phyloP scores from a whole-genome alignment of 1,140 invertebrate species.

The Drosophila kepulauana region DNA sequence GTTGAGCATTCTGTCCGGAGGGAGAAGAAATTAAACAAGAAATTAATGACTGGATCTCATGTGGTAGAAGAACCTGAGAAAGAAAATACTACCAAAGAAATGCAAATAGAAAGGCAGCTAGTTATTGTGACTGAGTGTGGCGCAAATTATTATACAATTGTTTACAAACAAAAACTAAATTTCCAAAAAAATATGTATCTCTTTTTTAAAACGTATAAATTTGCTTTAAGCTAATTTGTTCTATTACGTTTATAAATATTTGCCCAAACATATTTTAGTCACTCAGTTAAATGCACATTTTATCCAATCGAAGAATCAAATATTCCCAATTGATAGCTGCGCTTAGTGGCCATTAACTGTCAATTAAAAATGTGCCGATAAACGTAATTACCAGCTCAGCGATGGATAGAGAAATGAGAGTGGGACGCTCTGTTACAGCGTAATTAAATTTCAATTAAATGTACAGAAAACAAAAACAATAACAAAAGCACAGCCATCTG shows the following conservation, averaged over 20 bases:
- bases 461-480: constrained; percentile 42
- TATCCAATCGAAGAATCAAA: constrained; percentile 41
- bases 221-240: too few relatives aligned
- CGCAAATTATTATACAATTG: too few relatives aligned
- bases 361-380: constrained; percentile 68
- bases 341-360: constrained; percentile 67
- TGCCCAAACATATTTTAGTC: not conserved
- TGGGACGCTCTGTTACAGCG: constrained; percentile 23
- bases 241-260: too few relatives aligned
- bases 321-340: constrained; percentile 32
- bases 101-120: not conserved
- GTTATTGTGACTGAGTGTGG: too few relatives aligned
- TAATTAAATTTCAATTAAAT: constrained; percentile 81
- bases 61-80: not conserved
- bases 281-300: constrained; percentile 3
- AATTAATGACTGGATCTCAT: constrained; percentile 36
- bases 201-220: too few relatives aligned
- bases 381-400: constrained; percentile 64
- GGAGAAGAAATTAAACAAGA: not conserved
- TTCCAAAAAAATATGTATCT: too few relatives aligned
- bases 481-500: constrained; percentile 22
- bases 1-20: not conserved
- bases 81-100: not conserved
- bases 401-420: constrained; percentile 24
- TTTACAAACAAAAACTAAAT: too few relatives aligned